Conservation (phyloP, 2,113 vertebrate species). For the Boulengeromyrus knoepffleri region DNA sequence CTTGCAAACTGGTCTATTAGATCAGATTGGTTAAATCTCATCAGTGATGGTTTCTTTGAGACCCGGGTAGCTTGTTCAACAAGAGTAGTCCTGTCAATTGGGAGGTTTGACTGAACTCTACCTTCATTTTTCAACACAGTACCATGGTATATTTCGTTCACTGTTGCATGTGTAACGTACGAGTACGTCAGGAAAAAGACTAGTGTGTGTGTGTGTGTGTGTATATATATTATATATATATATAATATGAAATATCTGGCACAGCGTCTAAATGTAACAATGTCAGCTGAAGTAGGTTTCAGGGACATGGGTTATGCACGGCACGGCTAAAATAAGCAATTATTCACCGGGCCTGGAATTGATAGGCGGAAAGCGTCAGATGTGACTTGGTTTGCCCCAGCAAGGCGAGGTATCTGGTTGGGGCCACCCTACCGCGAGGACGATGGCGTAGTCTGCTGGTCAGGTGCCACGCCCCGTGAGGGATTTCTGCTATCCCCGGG, state of each 20-base stretch:
- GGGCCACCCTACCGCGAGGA: not conserved
- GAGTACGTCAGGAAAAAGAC: not conserved
- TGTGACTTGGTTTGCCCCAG: not conserved
- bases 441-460: not conserved
- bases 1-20: not conserved
- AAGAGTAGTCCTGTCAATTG: not conserved
- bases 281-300: not conserved
- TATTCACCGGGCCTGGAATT: conserved; percentile 33
- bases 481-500: not conserved
- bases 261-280: not conserved
- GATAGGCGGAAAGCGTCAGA: not conserved
- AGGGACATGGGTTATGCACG: not conserved
- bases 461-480: not conserved
- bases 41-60: not conserved
- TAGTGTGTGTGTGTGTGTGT: not conserved
- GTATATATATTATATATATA: not conserved
- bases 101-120: not conserved
- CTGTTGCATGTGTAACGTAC: not conserved
- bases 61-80: not conserved
- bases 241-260: not conserved
- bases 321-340: not conserved
- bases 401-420: not conserved
- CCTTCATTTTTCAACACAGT: not conserved
- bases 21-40: not conserved
- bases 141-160: not conserved